These are phyloP conservation scores for Cyprinodon diabolis DNA, from an alignment of 2,797 vertebrate species.

Conservation along the genomic window DNA sequence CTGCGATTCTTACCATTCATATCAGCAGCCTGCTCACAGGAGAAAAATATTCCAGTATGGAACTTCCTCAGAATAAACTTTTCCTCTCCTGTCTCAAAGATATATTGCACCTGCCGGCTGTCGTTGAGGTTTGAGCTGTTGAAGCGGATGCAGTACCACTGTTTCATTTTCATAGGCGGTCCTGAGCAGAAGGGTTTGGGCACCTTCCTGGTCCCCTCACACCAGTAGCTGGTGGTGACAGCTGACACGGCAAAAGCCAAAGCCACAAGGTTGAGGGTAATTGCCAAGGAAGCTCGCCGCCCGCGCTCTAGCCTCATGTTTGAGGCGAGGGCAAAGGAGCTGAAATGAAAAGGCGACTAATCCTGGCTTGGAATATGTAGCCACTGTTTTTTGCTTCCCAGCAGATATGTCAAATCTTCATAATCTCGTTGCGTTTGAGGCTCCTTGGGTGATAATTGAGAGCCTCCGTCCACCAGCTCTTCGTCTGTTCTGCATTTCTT, in stretches of 20 bases:
- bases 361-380: slow-evolving; percentile 69
- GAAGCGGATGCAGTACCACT: slow-evolving; percentile 84
- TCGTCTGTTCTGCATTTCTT: slow-evolving; percentile 24
- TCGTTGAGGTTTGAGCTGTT: slow-evolving; percentile 80
- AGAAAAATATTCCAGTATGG: slow-evolving; percentile 89
- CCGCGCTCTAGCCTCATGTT: slow-evolving; percentile 76
- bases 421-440: slow-evolving; percentile 64
- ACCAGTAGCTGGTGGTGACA: slow-evolving; percentile 90
- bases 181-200: slow-evolving; percentile 87
- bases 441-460: slow-evolving; percentile 45
- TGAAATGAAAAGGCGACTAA: slow-evolving; percentile 71
- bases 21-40: slow-evolving; percentile 84
- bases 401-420: slow-evolving; percentile 75
- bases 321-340: slow-evolving; percentile 57
- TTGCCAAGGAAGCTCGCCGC: slow-evolving; percentile 81
- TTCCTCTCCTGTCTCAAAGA: slow-evolving; percentile 89
- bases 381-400: slow-evolving; percentile 62
- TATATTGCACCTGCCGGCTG: slow-evolving; percentile 84
- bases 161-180: slow-evolving; percentile 67
- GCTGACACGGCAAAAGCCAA: slow-evolving; percentile 85
- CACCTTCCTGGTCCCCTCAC: slow-evolving; percentile 86
- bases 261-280: slow-evolving; percentile 84
- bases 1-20: slow-evolving; percentile 79
- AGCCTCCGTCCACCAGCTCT: slow-evolving; percentile 27
- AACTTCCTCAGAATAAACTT: slow-evolving; percentile 86